Evolutionary conservation across 2,797 vertebrate genomes (phyloP).

Genomic region (Meda fulgida): DNA sequence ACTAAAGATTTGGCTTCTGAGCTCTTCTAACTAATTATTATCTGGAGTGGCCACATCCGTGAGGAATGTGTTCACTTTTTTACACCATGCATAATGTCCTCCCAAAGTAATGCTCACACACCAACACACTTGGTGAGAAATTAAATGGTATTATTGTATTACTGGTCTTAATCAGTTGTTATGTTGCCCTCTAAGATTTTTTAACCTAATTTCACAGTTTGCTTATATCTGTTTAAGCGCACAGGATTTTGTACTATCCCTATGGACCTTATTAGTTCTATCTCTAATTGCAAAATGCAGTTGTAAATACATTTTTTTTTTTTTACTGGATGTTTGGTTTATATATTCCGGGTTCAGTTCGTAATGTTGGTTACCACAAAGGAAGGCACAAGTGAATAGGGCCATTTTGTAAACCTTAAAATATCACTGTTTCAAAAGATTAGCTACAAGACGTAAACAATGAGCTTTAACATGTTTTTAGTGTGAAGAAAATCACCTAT

Average conservation of each 20-base stretch:
- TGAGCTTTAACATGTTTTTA: not conserved
- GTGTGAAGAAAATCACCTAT: not conserved
- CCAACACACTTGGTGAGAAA: conserved; percentile 19
- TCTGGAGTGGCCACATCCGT: conserved; percentile 58
- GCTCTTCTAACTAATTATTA: conserved; percentile 79
- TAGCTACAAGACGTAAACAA: not conserved
- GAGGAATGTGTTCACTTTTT: conserved; percentile 59
- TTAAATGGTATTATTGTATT: conserved; percentile 41
- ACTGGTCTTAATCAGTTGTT: conserved; percentile 55
- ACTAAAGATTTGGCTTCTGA: conserved; percentile 74
- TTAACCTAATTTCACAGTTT: conserved; percentile 12
- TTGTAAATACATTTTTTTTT: not conserved
- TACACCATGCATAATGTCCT: conserved; percentile 30
- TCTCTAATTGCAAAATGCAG: not conserved
- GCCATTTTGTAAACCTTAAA: not conserved
- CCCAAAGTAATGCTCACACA: not conserved
- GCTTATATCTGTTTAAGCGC: not conserved
- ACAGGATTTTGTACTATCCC: conserved; percentile 3
- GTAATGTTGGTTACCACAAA: not conserved
- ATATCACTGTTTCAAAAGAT: not conserved
- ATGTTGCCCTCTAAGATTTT: not conserved
- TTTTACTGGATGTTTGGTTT: not conserved
- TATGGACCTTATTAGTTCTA: not conserved
- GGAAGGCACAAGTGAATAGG: too few species aligned
- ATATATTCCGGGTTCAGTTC: not conserved